Percentiles rank a stretch among this genome's conserved stretches.
phyloP scores from a whole-genome alignment of 2,888 invertebrate species.

The Chesias legatella region DNA sequence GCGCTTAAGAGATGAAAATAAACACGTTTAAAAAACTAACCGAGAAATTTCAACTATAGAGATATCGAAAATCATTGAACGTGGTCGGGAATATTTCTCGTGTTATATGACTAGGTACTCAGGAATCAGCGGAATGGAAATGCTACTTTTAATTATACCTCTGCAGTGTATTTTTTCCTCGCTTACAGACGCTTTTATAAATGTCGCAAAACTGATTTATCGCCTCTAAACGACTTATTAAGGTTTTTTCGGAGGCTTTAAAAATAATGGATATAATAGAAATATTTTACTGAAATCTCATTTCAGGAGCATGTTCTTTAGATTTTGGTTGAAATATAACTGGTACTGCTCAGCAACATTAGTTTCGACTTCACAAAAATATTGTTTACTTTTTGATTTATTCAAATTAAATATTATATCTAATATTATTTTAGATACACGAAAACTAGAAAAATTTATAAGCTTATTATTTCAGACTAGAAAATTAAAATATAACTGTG shows the following conservation, averaged over 20 bases:
- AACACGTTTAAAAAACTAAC: slow-evolving; percentile 29
- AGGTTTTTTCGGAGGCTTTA: slow-evolving; percentile 8
- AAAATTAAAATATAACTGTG: too few relatives aligned
- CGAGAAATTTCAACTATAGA: too few relatives aligned
- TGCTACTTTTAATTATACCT: slow-evolving; percentile 34
- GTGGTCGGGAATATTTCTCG: slow-evolving; percentile 35
- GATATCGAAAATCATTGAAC: slow-evolving; percentile 22
- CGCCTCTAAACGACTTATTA: slow-evolving; percentile 15
- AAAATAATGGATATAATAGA: slow-evolving; percentile 5
- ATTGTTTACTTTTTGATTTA: too few relatives aligned
- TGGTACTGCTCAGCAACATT: too few relatives aligned
- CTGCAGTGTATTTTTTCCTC: slow-evolving; percentile 22
- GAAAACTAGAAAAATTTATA: too few relatives aligned
- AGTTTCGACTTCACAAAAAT: too few relatives aligned
- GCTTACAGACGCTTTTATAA: slow-evolving; percentile 20
- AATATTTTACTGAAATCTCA: background rate
- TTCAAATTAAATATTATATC: too few relatives aligned
- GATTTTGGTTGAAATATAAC: slow-evolving; percentile 1
- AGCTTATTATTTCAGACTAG: too few relatives aligned
- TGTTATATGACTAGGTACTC: slow-evolving; percentile 37
- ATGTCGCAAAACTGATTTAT: slow-evolving; percentile 25
- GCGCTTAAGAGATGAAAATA: slow-evolving; percentile 34
- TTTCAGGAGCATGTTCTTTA: too few relatives aligned
- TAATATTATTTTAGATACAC: too few relatives aligned
- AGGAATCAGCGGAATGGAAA: slow-evolving; percentile 29